Percentiles rank a stretch among this genome's conserved stretches.
Evolutionary conservation across 2,888 invertebrate genomes (phyloP).

Genomic region (Caenorhabditis sp.): DNA sequence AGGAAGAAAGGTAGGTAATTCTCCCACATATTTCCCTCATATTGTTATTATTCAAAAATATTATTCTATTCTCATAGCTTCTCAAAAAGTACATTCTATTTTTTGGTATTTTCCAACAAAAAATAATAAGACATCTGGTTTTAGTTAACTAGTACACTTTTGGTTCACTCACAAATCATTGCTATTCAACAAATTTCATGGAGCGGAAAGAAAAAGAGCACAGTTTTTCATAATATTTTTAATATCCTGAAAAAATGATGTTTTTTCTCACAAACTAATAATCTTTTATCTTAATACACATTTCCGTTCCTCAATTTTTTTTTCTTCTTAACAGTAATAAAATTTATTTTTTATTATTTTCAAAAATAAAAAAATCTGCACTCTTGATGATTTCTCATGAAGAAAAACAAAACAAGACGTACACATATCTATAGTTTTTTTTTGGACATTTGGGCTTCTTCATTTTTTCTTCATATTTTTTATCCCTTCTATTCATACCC

Average conservation of each 20-base stretch:
- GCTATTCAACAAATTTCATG: background rate
- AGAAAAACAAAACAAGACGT: background rate
- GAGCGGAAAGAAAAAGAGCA: background rate
- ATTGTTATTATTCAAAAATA: conserved; percentile 2
- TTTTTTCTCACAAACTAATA: background rate
- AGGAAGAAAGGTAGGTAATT: conserved; percentile 45
- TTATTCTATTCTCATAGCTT: background rate
- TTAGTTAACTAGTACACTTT: background rate
- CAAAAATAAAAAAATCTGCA: background rate
- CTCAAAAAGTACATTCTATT: background rate
- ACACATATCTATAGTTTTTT: background rate
- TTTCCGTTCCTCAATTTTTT: background rate
- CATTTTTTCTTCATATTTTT: conserved; percentile 14
- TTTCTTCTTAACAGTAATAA: background rate
- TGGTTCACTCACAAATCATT: background rate
- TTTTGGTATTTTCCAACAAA: background rate
- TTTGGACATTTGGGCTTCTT: conserved; percentile 2
- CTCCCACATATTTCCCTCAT: too few species aligned
- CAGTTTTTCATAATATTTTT: background rate
- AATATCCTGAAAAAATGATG: background rate
- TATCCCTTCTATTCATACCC: conserved; percentile 16
- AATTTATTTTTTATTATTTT: too few species aligned
- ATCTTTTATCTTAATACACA: background rate
- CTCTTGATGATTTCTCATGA: conserved; percentile 5
- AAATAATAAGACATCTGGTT: background rate